Base-by-base conservation (phyloP, 2,797 vertebrate species). In the Numenius phaeopus region DNA sequence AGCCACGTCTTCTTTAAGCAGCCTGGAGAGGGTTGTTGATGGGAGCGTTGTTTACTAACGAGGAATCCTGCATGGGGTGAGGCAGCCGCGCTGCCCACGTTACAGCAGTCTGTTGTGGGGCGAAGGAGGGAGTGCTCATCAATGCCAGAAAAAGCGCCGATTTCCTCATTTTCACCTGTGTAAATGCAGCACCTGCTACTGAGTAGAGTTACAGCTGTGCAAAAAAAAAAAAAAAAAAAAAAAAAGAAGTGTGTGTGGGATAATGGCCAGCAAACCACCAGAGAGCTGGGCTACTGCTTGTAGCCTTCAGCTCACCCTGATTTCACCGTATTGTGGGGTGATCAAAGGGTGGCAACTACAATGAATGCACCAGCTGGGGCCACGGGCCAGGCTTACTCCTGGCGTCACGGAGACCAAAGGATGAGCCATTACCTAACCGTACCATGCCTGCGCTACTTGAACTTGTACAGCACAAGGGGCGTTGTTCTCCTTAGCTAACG, bases 61-160 rank as follows among this genome's bases (percentile, higher is more conserved):
- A 34, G 21, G 29, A 69, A 50, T 49, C 34, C 40, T 59, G 14
- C 34, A 8, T 3, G 17, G 49, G 10, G 19, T 46, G 55, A 55
- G 55, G 29, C 16, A n/a, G 29, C 34, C 0, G 0, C 13, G 5
- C 20, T 44, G 59, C 42, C 34, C 14, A 0, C 14, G 14, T 57
- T 76, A 18, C 17, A 79, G 75, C 40, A 1, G 21, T 21, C 40
- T 47, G 23, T 22, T 0, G 0, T 20, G 11, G 29, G 78, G 30
- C 9, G 29, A 57, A 54, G 49, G 50, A 52, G 39, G 19, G 17
- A 54, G 39, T 8, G 46, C 67, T 76, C 44, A 10, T 49, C 34
- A 32, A 2, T n/a, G 47, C 14, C 49, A 26, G 46, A 37, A 37
- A 9, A 89, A 58, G 11, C 59, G 62, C 49, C 24, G 4, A 1